Evolutionary conservation across 2,888 invertebrate genomes (phyloP).

Genomic region (Conops quadrifasciatus): DNA sequence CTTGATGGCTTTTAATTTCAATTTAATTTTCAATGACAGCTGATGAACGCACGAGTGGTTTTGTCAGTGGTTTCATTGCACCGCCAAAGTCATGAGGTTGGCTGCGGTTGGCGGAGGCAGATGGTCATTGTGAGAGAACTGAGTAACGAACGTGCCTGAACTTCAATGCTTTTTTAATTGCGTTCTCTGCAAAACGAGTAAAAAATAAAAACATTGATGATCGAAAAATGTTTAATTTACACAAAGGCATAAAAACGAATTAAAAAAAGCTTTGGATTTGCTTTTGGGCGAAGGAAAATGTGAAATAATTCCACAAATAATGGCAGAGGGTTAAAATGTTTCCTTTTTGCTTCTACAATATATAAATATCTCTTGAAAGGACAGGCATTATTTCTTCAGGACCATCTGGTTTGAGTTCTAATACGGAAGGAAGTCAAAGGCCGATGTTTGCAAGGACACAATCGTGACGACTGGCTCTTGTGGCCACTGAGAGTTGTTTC

Average conservation of each 20-base stretch:
- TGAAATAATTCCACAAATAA: too few species aligned
- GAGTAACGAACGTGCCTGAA: conserved; percentile 10
- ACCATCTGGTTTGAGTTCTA: too few species aligned
- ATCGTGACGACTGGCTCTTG: too few species aligned
- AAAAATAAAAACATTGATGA: conserved; percentile 10
- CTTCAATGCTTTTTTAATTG: conserved; percentile 48
- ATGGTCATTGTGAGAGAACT: not conserved
- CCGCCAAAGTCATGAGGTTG: not conserved
- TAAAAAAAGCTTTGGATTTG: not conserved
- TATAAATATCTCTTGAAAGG: too few species aligned
- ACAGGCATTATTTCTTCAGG: too few species aligned
- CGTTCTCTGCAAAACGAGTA: conserved; percentile 31
- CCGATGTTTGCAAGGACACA: too few species aligned
- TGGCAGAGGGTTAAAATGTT: too few species aligned
- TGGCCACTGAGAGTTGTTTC: too few species aligned
- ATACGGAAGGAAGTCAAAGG: too few species aligned
- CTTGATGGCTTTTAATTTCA: conserved; percentile 16
- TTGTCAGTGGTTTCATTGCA: not conserved
- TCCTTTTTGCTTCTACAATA: too few species aligned
- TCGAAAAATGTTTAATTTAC: conserved; percentile 21
- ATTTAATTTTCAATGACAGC: conserved; percentile 21
- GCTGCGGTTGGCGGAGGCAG: not conserved
- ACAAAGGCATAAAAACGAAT: not conserved
- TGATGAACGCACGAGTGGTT: conserved; percentile 23
- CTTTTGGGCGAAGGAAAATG: not conserved